Evolutionary conservation across 2,888 invertebrate genomes (phyloP).

Genomic region (Caenorhabditis virilis): DNA sequence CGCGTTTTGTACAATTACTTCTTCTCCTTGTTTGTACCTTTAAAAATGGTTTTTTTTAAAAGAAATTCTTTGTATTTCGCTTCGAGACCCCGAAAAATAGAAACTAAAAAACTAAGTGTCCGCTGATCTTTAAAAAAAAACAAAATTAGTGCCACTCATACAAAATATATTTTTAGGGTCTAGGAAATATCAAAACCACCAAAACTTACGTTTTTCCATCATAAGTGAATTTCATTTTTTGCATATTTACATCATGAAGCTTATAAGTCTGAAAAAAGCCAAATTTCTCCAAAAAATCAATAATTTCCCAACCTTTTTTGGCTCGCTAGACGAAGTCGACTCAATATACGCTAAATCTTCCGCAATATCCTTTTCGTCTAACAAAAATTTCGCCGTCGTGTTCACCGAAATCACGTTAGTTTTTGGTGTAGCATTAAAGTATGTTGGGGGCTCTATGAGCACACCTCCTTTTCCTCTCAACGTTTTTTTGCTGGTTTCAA

Average conservation of each 20-base stretch:
- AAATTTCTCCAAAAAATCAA: not conserved
- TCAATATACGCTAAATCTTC: constrained; percentile 3
- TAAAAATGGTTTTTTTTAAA: too few relatives aligned
- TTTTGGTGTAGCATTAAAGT: constrained; percentile 20
- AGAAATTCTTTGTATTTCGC: too few relatives aligned
- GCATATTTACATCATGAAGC: constrained; percentile 4
- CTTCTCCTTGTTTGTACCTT: constrained; percentile 47
- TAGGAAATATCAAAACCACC: too few relatives aligned
- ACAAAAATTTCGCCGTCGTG: constrained; percentile 6
- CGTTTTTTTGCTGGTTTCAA: constrained; percentile 24
- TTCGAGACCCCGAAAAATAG: too few relatives aligned
- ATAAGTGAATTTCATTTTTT: constrained; percentile 17
- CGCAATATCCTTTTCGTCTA: constrained; percentile 6
- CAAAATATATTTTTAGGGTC: too few relatives aligned
- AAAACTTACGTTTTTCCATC: constrained; percentile 25
- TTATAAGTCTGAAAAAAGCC: not conserved
- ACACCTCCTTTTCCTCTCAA: constrained; percentile 24
- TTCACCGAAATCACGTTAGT: constrained; percentile 5
- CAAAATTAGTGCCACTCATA: too few relatives aligned
- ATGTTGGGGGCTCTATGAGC: constrained; percentile 19
- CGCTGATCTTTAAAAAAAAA: too few relatives aligned
- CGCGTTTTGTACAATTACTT: constrained; percentile 28
- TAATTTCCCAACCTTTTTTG: not conserved
- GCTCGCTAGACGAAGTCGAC: not conserved
- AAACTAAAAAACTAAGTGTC: too few relatives aligned